Evolutionary conservation across 2,113 vertebrate genomes (phyloP).

Genomic region (Burhinus bistriatus): DNA sequence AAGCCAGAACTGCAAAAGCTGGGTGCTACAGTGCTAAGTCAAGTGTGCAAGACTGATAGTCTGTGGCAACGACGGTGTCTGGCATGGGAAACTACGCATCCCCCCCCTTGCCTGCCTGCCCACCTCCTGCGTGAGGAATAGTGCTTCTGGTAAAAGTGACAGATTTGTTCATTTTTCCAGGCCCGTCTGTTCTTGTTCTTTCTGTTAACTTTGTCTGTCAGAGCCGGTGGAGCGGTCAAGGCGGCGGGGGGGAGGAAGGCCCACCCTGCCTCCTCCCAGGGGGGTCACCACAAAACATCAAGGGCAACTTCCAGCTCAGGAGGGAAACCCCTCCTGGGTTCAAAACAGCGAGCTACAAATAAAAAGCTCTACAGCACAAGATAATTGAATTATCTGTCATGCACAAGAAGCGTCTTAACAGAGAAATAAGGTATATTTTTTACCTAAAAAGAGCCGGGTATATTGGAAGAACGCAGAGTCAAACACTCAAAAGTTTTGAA

Average conservation of each 20-base stretch:
- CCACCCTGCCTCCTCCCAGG: background rate
- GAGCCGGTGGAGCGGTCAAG: rapidly evolving
- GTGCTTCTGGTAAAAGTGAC: background rate
- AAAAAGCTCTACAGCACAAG: background rate
- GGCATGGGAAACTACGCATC: background rate
- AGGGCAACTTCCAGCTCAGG: background rate
- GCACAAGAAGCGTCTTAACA: background rate
- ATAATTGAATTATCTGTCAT: background rate
- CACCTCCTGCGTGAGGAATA: background rate
- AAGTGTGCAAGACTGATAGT: background rate
- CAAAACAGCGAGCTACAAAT: background rate
- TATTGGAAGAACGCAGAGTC: background rate
- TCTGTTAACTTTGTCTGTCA: background rate
- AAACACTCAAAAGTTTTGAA: background rate
- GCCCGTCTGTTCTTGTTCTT: background rate
- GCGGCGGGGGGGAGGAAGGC: background rate
- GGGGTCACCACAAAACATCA: background rate
- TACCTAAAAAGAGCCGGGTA: background rate
- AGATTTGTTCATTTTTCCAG: background rate
- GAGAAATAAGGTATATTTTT: background rate
- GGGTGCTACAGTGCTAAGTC: background rate
- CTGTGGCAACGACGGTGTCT: background rate
- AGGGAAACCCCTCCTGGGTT: background rate
- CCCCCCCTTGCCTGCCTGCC: background rate
- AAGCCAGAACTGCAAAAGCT: background rate